Evolutionary conservation across 2,113 vertebrate genomes (phyloP).

Genomic region (Delphinapterus leucas): DNA sequence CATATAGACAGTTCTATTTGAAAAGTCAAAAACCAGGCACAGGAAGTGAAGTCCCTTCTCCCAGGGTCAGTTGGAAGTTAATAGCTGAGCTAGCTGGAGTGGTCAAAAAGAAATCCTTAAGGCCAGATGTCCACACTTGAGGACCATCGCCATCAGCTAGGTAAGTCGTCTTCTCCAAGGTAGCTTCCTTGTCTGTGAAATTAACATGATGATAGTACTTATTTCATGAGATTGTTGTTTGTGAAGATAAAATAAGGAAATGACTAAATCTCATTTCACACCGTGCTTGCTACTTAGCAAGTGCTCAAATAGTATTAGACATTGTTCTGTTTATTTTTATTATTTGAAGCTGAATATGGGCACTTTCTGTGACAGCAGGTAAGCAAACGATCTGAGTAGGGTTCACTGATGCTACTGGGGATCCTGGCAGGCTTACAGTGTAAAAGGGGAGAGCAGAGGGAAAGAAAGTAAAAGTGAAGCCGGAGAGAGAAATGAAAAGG

Average conservation of each 20-base stretch:
- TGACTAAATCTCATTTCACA: neutral
- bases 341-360: neutral
- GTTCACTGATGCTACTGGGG: neutral
- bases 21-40: conserved; percentile 22
- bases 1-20: neutral
- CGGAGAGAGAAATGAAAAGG: neutral
- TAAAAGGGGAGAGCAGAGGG: neutral
- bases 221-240: neutral
- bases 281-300: neutral
- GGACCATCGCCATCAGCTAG: too few relatives aligned
- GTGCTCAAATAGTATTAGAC: neutral
- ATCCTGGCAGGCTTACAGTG: neutral
- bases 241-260: neutral
- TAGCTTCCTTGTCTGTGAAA: neutral
- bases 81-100: neutral
- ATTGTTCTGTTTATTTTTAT: neutral
- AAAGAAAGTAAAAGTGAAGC: neutral
- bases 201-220: neutral
- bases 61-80: neutral
- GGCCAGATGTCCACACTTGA: neutral
- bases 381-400: neutral
- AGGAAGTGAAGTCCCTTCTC: neutral
- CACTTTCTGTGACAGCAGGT: neutral
- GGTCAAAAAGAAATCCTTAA: neutral
- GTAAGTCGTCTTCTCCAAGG: neutral